Evolutionary conservation across 2,888 invertebrate species (phyloP), one percentile per base, ranked within the genome.

Genomic region (Argynnis bischoffii): DNA sequence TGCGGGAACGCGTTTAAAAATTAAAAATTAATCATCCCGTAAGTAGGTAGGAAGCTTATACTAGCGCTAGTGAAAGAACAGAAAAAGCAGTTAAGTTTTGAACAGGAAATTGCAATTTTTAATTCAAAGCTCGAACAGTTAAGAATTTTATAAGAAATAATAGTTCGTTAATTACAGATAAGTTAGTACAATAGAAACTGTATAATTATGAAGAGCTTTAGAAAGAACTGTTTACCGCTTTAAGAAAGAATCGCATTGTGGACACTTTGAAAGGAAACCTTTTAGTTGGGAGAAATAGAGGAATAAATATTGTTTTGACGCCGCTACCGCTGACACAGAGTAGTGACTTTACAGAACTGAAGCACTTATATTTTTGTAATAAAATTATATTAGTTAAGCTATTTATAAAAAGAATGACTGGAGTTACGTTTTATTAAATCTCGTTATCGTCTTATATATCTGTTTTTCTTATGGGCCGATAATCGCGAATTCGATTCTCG

Each of bases 241-340:
- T 55, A 66, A 66, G 66, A 66, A 66, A 61, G 66, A 51, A 66
- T 60, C 60, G 60, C 55, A 66, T 66, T 66, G 66, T 61, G 66
- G 55, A 55, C 48, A 55, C 51, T 66, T 55, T 66, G 55, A 66
- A 66, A 66, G 66, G 50, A 66, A 66, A 66, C 61, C 66, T 61
- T 66, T 66, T 66, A 66, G 61, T 61, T 66, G 41, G 41, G 41
- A 66, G 48, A 54, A 48, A 66, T 66, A 55, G 61, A 66, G 60
- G 16, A 61, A 66, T 66, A 66, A 61, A 66, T 66, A 66, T 66
- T 66, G 60, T 66, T 66, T 55, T 50, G 66, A 66, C 54, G 60
- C 65, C 65, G 54, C 55, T 48, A 16, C n/a, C 56, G 35, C 56
- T 41, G 50, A 6, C 51, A 31, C n/a, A 11, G 57, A 59, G 21